phyloP scores from a whole-genome alignment of 2,888 invertebrate genomes.

The Acanthosepion pharaonis region DNA sequence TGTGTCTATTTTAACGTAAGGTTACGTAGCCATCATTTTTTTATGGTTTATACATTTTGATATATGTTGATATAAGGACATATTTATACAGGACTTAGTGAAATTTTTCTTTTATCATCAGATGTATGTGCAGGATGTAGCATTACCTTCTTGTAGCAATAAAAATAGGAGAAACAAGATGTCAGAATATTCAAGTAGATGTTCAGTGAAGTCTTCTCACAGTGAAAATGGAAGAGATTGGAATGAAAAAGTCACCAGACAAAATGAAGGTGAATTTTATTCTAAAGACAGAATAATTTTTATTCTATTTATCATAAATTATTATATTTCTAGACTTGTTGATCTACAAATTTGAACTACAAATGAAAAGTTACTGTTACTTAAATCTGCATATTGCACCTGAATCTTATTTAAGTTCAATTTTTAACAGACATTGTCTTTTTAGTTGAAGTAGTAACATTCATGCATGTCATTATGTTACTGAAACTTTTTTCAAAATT shows the following conservation, averaged over 20 bases:
- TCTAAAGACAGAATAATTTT: not conserved
- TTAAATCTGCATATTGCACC: not conserved
- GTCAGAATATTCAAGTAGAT: not conserved
- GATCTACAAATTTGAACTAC: too few relatives aligned
- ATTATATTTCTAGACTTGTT: not conserved
- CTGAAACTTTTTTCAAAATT: not conserved
- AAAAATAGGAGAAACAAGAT: not conserved
- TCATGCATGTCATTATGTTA: not conserved
- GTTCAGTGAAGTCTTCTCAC: not conserved
- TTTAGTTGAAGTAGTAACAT: too few relatives aligned
- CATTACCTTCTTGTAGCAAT: not conserved
- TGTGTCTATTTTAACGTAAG: too few relatives aligned
- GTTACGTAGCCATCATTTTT: too few relatives aligned
- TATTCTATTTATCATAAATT: not conserved
- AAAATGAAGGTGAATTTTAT: not conserved
- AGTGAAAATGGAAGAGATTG: not conserved
- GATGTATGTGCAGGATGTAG: slow-evolving; percentile 1
- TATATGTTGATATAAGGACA: not conserved
- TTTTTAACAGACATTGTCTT: not conserved
- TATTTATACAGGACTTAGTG: not conserved
- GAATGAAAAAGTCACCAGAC: not conserved
- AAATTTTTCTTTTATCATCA: not conserved
- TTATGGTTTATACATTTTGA: not conserved
- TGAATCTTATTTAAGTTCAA: not conserved
- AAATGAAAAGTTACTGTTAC: too few relatives aligned